Percentiles rank a stretch among this genome's conserved stretches.
phyloP scores from a whole-genome alignment of 2,113 vertebrate species.

The Prunella fulvescens region DNA sequence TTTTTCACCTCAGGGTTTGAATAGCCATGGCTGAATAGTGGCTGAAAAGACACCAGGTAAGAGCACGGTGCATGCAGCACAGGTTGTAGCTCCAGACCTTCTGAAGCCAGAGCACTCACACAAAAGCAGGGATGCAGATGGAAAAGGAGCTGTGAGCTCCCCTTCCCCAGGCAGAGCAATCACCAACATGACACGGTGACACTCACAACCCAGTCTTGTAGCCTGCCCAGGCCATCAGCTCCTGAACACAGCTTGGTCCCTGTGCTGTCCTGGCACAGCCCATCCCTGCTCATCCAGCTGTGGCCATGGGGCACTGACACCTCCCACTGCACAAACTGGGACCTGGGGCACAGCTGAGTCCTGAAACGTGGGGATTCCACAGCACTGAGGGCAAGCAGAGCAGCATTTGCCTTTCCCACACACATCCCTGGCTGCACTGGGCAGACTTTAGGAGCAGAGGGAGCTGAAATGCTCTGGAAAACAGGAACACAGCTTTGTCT shows the following conservation, averaged over 20 bases:
- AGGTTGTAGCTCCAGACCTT: background rate
- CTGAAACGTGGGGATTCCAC: fast-evolving
- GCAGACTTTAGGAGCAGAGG: fast-evolving
- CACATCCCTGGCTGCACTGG: fast-evolving
- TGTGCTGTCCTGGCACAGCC: fast-evolving
- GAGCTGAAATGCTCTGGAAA: background rate
- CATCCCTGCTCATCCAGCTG: background rate
- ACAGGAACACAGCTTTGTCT: fast-evolving
- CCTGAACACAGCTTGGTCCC: background rate
- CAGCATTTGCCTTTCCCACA: background rate
- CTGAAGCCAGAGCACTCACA: background rate
- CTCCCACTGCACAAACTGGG: background rate
- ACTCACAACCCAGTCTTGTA: background rate
- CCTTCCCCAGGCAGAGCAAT: background rate
- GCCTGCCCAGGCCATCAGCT: background rate
- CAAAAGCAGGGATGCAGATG: background rate
- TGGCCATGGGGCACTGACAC: background rate
- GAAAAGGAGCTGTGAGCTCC: background rate
- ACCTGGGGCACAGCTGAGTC: fast-evolving
- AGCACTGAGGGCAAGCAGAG: background rate
- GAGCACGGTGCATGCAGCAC: fast-evolving
- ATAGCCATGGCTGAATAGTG: background rate
- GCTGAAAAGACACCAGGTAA: background rate
- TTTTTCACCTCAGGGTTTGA: background rate
- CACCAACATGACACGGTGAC: fast-evolving